Percentiles rank a stretch among this genome's conserved stretches.
Evolutionary conservation across 2,797 vertebrate species (phyloP).

Genomic region (Hydrolagus colliei): DNA sequence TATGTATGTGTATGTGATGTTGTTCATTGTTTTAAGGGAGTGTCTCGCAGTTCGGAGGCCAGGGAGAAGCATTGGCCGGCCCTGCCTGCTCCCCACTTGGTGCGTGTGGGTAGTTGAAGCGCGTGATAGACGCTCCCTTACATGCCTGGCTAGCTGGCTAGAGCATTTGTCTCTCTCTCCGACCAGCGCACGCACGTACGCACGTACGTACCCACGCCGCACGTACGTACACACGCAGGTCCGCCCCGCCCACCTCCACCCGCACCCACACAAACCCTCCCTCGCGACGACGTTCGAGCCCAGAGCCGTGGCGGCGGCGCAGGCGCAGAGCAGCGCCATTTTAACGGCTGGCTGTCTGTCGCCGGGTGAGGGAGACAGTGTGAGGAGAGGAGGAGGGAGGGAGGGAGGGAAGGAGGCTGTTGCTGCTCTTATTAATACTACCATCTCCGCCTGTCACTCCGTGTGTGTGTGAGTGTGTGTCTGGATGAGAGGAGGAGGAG

Average conservation of each 20-base stretch:
- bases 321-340: slow-evolving; percentile 3
- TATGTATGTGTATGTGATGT: no score
- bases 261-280: not conserved
- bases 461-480: no score
- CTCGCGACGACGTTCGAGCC: not conserved
- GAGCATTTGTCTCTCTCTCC: not conserved
- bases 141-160: not conserved
- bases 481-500: no score
- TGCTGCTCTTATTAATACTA: no score
- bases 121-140: no score
- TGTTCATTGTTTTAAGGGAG: no score
- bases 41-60: no score
- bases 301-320: not conserved
- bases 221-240: not conserved
- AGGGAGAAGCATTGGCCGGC: no score
- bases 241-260: not conserved
- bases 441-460: no score
- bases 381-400: not conserved
- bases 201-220: slow-evolving; percentile 44
- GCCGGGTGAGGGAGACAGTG: not conserved
- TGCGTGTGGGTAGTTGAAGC: no score
- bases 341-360: not conserved
- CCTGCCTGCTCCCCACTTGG: no score
- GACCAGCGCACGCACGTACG: slow-evolving; percentile 41
- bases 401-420: not conserved